Base-by-base conservation (phyloP, 2,888 invertebrate species). In the Colletes collaris region DNA sequence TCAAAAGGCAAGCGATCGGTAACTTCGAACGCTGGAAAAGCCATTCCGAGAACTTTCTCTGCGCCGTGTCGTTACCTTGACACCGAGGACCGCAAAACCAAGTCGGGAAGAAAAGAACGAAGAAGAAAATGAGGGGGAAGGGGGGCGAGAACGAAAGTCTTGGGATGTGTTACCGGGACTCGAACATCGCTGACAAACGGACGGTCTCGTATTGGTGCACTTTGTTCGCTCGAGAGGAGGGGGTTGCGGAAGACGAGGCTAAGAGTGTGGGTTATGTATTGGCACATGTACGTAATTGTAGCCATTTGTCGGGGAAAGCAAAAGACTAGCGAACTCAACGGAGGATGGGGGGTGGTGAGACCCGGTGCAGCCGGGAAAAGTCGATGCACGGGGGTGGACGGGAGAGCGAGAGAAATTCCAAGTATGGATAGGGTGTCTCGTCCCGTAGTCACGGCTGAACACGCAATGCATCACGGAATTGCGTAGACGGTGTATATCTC, bases 221-320 rank as follows among this genome's bases (percentile, higher is more conserved):
- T 86, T 87, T 81, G 86, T 85, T 84, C 84, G 50, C 7, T 27
- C 70, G 72, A 67, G 58, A 52, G 65, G 19, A 46, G 52, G 69
- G 73, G 69, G 67, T 65, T 59, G 55, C 53, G 64, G 77, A 70
- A 66, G 82, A 69, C 59, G 65, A 65, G 75, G 72, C 50, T 79
- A 69, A 60, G 71, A 37, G 80, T 81, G 83, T 74, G 79, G 89
- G 88, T 89, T 89, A 89, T 89, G 87, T 91, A 91, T 91, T 84
- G 90, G 89, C 89, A 89, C 89, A 86, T 90, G 90, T 83, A 89
- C 88, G 90, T 91, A 91, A 91, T 91, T 90, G 90, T 87, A 83
- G 89, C 90, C 88, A 91, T 91, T 91, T 90, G 89, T 91, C 88
- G 90, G 82, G 46, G 84, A 76, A 81, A 77, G 78, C 62, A 75